Percentiles rank a stretch among this genome's conserved stretches.
Evolutionary conservation across 2,888 invertebrate species (phyloP).

Genomic region (Ophion slaviceki): DNA sequence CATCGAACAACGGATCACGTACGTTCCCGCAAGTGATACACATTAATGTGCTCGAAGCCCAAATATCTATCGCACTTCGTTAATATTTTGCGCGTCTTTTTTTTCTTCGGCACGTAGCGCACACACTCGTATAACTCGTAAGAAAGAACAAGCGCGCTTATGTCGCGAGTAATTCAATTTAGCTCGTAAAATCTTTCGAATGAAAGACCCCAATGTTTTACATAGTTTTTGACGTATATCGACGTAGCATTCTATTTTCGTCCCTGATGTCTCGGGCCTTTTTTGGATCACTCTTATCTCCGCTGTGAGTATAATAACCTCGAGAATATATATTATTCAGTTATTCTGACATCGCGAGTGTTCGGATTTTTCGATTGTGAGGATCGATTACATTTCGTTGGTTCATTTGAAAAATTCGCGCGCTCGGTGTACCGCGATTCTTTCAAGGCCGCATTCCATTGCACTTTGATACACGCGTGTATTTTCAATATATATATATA

Average conservation of each 20-base stretch:
- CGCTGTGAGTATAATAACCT: slow-evolving; percentile 15
- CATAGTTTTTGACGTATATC: slow-evolving; percentile 42
- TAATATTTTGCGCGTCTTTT: slow-evolving; percentile 36
- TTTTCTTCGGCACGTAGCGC: not conserved
- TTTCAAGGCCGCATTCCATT: slow-evolving; percentile 50
- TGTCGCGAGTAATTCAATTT: not conserved
- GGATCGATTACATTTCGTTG: not conserved
- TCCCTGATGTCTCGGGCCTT: slow-evolving; percentile 33
- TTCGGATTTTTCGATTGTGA: not conserved
- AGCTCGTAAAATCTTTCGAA: slow-evolving; percentile 3
- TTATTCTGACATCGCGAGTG: not conserved
- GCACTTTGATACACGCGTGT: slow-evolving; percentile 32
- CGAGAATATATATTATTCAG: not conserved
- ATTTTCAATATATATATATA: slow-evolving; percentile 3
- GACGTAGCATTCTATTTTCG: slow-evolving; percentile 49
- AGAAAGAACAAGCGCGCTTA: not conserved
- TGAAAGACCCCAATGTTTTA: slow-evolving; percentile 6
- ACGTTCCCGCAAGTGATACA: slow-evolving; percentile 15
- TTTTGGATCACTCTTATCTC: slow-evolving; percentile 38
- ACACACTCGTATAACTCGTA: slow-evolving; percentile 14
- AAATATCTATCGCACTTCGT: slow-evolving; percentile 44
- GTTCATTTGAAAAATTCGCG: slow-evolving; percentile 30
- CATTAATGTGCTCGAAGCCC: slow-evolving; percentile 13
- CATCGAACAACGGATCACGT: slow-evolving; percentile 45
- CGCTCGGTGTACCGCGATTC: slow-evolving; percentile 10